phyloP scores from a whole-genome alignment of 2,797 vertebrate species.

The Cebuella pygmaea region DNA sequence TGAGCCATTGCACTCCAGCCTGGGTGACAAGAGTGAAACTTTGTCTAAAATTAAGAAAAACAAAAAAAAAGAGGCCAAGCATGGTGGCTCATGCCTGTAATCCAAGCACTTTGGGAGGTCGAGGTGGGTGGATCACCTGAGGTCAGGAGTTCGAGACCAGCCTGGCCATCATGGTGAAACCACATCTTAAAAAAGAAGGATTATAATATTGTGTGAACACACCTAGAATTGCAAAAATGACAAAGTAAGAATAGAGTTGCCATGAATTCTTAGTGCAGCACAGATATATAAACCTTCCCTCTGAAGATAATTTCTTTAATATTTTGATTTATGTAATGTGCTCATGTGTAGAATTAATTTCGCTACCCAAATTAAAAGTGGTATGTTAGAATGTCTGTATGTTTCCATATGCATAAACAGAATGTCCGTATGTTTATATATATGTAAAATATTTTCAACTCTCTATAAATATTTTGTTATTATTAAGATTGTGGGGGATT shows the following conservation, averaged over 20 bases:
- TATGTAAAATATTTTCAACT: neutral
- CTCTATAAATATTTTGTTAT: neutral
- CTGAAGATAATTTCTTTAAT: conserved; percentile 33
- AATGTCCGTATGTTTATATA: neutral
- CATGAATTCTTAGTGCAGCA: neutral
- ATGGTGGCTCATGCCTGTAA: too few relatives aligned
- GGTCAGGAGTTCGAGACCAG: too few relatives aligned
- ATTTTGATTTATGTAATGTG: conserved; percentile 45
- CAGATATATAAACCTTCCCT: neutral
- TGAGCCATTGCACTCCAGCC: too few relatives aligned
- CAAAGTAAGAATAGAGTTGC: neutral
- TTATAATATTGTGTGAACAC: neutral
- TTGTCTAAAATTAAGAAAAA: too few relatives aligned
- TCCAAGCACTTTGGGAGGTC: too few relatives aligned
- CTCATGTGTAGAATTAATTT: conserved; percentile 66
- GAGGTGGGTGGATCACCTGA: too few relatives aligned
- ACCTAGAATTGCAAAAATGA: conserved; percentile 2
- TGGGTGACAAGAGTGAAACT: too few relatives aligned
- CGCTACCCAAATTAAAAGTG: neutral
- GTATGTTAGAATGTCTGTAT: neutral
- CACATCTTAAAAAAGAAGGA: neutral
- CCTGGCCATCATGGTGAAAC: too few relatives aligned
- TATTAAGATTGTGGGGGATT: neutral
- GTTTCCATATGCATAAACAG: neutral
- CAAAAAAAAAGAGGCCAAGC: too few relatives aligned